Conservation (phyloP, 2,888 invertebrate genomes). For the Ophion costatus region DNA sequence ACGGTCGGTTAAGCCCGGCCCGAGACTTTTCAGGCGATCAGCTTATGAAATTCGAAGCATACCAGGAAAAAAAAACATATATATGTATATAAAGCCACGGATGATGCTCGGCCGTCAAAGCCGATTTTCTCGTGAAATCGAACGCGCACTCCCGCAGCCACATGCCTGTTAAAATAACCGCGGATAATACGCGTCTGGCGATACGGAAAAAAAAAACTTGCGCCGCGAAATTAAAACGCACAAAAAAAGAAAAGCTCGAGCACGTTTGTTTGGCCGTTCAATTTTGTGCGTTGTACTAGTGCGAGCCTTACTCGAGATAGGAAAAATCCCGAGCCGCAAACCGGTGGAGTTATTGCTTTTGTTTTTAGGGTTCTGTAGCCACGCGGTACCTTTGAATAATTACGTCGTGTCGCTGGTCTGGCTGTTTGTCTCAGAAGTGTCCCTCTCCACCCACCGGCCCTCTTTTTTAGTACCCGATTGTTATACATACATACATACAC, state of each 20-base stretch:
- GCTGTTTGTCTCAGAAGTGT: too few species aligned
- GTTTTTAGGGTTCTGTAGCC: too few species aligned
- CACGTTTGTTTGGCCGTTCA: background rate
- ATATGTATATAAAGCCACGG: background rate
- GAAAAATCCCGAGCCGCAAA: background rate
- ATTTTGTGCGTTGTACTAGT: background rate
- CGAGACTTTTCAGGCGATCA: slow-evolving; percentile 2
- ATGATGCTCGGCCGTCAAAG: slow-evolving; percentile 14
- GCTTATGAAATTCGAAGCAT: background rate
- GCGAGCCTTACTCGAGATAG: background rate
- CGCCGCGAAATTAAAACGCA: too few species aligned
- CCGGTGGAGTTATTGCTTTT: background rate
- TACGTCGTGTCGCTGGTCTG: too few species aligned
- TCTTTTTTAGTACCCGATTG: too few species aligned
- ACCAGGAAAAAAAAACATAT: background rate
- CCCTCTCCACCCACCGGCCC: too few species aligned
- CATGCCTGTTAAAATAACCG: background rate
- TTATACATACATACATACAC: too few species aligned
- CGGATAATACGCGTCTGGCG: background rate
- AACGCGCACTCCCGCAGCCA: background rate
- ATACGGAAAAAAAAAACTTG: slow-evolving; percentile 1
- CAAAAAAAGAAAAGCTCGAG: background rate
- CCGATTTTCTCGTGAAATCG: slow-evolving; percentile 46
- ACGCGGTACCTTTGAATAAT: too few species aligned
- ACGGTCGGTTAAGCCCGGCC: slow-evolving; percentile 35